These are phyloP conservation scores for Silurus aristotelis DNA, from an alignment of 2,797 vertebrate species.

Conservation along the genomic window DNA sequence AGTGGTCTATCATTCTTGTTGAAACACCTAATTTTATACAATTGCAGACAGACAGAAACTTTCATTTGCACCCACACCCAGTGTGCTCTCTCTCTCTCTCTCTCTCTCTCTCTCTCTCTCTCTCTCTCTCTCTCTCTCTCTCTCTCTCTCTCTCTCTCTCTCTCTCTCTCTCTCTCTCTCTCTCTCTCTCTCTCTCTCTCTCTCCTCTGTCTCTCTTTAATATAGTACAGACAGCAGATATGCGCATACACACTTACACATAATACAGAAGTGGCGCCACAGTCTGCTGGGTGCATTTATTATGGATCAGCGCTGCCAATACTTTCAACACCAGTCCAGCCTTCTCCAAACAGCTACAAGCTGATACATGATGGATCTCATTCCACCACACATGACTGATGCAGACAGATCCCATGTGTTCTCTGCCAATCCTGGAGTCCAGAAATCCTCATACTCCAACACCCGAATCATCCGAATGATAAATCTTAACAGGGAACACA, in stretches of 20 bases:
- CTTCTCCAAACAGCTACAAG: conserved; percentile 55
- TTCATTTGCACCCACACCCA: conserved; percentile 40
- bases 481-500: conserved; percentile 40
- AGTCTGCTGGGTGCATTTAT: conserved; percentile 60
- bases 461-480: conserved; percentile 46
- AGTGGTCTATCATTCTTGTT: conserved; percentile 52
- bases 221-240: conserved; percentile 45
- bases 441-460: conserved; percentile 51
- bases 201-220: conserved; percentile 21
- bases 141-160: conserved; percentile 14
- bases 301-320: conserved; percentile 58
- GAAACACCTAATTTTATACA: conserved; percentile 51
- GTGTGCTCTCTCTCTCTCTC: not conserved
- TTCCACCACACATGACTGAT: conserved; percentile 49
- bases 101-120: conserved; percentile 25
- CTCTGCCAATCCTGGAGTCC: conserved; percentile 45
- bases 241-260: conserved; percentile 44
- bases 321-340: conserved; percentile 59
- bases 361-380: conserved; percentile 53
- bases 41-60: conserved; percentile 51
- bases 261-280: conserved; percentile 48
- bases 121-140: not conserved
- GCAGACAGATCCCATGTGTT: conserved; percentile 52
- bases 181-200: conserved; percentile 10
- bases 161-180: conserved; percentile 16